These are phyloP conservation scores for Trissolcus brochymenae DNA, from an alignment of 2,888 invertebrate species.

Conservation along the genomic window DNA sequence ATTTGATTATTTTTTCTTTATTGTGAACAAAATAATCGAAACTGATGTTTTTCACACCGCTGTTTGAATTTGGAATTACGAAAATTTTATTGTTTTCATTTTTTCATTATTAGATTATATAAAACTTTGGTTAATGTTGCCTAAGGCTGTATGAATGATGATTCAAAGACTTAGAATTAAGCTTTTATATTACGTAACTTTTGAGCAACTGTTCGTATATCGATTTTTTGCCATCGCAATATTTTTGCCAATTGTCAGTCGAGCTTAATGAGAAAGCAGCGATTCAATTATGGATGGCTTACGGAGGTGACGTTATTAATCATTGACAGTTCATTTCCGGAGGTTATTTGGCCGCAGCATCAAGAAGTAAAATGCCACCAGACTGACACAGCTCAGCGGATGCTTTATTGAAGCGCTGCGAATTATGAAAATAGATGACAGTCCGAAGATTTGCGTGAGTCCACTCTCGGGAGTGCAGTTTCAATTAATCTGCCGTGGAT, in stretches of 20 bases:
- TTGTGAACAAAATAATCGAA: no score
- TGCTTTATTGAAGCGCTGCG: conserved; percentile 33
- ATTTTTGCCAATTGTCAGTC: no score
- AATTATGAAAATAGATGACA: conserved; percentile 38
- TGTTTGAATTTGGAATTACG: no score
- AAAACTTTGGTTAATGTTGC: conserved; percentile 63
- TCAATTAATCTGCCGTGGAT: conserved; percentile 29
- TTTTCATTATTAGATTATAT: no score
- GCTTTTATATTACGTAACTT: conserved; percentile 51
- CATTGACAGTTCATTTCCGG: conserved; percentile 29
- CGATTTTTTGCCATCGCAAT: no score
- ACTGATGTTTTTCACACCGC: no score
- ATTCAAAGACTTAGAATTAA: conserved; percentile 57
- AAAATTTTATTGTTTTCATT: no score
- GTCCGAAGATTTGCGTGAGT: conserved; percentile 15
- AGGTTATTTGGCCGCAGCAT: conserved; percentile 24
- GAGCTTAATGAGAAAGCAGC: conserved; percentile 27
- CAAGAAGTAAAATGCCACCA: conserved; percentile 22
- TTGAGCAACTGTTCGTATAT: conserved; percentile 12
- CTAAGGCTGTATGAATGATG: conserved; percentile 63
- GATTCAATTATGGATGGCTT: conserved; percentile 38
- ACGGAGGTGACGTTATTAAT: conserved; percentile 40
- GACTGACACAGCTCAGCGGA: conserved; percentile 5
- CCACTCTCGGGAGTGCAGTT: conserved; percentile 18
- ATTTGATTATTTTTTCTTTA: no score